A percentile compares a stretch with the other conserved stretches of the same genome.
Conservation (phyloP, 1,140 invertebrate genomes). For the Anoplophora glabripennis region DNA sequence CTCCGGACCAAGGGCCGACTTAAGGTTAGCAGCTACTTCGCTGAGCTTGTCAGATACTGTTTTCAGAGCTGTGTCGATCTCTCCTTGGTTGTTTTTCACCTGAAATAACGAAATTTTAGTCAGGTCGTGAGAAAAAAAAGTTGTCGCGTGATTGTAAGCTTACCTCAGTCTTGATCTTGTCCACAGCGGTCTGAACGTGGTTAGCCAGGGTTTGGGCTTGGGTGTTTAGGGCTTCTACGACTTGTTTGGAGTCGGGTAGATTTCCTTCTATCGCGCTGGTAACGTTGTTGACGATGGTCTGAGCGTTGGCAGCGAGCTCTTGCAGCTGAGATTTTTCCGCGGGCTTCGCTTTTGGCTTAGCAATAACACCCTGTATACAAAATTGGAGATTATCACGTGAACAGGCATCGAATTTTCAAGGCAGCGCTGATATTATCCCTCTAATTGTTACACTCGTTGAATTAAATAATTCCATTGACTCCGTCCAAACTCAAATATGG, state of each 20-base stretch:
- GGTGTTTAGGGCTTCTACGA: slow-evolving; percentile 28
- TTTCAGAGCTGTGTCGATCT: slow-evolving; percentile 34
- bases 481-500: too few species aligned
- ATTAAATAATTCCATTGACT: too few species aligned
- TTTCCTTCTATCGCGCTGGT: slow-evolving; percentile 26
- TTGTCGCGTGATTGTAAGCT: neutral
- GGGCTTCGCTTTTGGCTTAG: slow-evolving; percentile 23
- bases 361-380: neutral
- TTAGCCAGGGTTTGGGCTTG: slow-evolving; percentile 30
- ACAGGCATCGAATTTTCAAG: too few species aligned
- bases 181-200: slow-evolving; percentile 31
- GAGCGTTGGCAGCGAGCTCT: slow-evolving; percentile 29
- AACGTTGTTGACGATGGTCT: slow-evolving; percentile 30
- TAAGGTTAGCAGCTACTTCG: slow-evolving; percentile 26
- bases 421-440: too few species aligned
- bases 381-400: too few species aligned
- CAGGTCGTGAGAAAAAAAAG: too few species aligned
- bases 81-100: slow-evolving; percentile 34
- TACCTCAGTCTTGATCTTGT: slow-evolving; percentile 35
- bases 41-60: slow-evolving; percentile 31
- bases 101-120: slow-evolving; percentile 6
- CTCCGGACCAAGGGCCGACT: slow-evolving; percentile 32
- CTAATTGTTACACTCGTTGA: too few species aligned
- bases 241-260: slow-evolving; percentile 33
- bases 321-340: slow-evolving; percentile 28